Conservation (phyloP, 2,888 invertebrate species). For the Cremastinae sp. region DNA sequence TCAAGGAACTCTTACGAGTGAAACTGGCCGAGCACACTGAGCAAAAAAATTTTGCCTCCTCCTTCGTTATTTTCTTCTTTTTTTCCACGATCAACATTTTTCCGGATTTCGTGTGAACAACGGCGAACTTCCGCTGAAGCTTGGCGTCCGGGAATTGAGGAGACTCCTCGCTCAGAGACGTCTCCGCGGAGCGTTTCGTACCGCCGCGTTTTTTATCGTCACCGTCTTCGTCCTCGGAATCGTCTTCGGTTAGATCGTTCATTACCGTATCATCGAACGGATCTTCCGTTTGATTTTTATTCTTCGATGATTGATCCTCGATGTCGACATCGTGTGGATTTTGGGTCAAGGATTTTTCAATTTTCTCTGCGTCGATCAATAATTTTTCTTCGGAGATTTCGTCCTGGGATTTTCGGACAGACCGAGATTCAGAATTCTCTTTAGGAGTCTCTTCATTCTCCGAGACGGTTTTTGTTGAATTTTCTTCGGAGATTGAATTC, state of each 20-base stretch:
- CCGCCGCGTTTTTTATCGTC: conserved; percentile 44
- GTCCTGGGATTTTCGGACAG: conserved; percentile 8
- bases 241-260: conserved; percentile 58
- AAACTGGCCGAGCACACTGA: conserved; percentile 77
- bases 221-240: conserved; percentile 41
- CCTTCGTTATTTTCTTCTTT: conserved; percentile 77
- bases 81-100: conserved; percentile 78
- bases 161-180: conserved; percentile 50
- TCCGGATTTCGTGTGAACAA: conserved; percentile 76
- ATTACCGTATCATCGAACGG: conserved; percentile 42
- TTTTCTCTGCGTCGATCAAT: background rate
- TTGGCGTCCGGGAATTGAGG: conserved; percentile 28
- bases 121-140: conserved; percentile 71
- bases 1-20: conserved; percentile 76
- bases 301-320: conserved; percentile 12
- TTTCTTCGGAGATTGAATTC: conserved; percentile 32
- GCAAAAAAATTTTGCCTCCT: conserved; percentile 76
- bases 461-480: background rate
- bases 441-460: background rate
- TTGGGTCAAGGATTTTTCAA: too few relatives aligned
- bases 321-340: too few relatives aligned
- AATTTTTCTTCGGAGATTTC: conserved; percentile 13
- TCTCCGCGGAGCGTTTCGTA: conserved; percentile 55
- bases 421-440: background rate
- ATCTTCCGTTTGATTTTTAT: conserved; percentile 11